These are phyloP conservation scores for Blastobasis adustella DNA, from an alignment of 2,888 invertebrate species.

Conservation along the genomic window DNA sequence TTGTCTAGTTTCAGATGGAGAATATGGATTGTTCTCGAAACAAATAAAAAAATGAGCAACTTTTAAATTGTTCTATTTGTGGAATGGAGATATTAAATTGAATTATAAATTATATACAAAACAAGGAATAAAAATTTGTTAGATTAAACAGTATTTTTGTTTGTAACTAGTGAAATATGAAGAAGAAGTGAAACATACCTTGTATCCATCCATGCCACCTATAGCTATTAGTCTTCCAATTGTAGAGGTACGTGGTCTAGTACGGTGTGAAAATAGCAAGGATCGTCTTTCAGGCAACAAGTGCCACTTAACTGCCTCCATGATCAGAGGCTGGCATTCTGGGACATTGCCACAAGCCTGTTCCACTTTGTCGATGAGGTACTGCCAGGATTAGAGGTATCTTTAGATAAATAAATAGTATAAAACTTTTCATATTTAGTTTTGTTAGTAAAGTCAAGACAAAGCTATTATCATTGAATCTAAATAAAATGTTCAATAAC, in stretches of 20 bases:
- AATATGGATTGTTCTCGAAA: too few relatives aligned
- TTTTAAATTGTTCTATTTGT: too few relatives aligned
- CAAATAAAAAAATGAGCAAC: too few relatives aligned
- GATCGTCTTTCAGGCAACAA: slow-evolving; percentile 89
- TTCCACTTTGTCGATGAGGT: slow-evolving; percentile 92
- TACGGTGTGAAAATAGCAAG: slow-evolving; percentile 85
- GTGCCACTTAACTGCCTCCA: slow-evolving; percentile 97
- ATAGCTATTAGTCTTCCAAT: slow-evolving; percentile 90
- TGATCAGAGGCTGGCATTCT: slow-evolving; percentile 89
- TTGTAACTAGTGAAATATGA: not conserved
- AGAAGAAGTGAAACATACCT: slow-evolving; percentile 52
- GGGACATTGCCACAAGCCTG: slow-evolving; percentile 76
- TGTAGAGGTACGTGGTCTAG: slow-evolving; percentile 92
- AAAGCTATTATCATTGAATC: too few relatives aligned
- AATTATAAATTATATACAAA: too few relatives aligned
- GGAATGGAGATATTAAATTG: too few relatives aligned
- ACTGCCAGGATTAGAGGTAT: slow-evolving; percentile 61
- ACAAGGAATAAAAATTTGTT: too few relatives aligned
- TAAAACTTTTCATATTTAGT: not conserved
- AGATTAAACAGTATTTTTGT: too few relatives aligned
- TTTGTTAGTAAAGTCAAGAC: too few relatives aligned
- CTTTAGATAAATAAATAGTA: not conserved
- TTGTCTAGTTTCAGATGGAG: too few relatives aligned
- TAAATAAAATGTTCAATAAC: too few relatives aligned
- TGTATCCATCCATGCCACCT: slow-evolving; percentile 95